Conservation (phyloP, 2,797 vertebrate species). For the Ibycter americanus region DNA sequence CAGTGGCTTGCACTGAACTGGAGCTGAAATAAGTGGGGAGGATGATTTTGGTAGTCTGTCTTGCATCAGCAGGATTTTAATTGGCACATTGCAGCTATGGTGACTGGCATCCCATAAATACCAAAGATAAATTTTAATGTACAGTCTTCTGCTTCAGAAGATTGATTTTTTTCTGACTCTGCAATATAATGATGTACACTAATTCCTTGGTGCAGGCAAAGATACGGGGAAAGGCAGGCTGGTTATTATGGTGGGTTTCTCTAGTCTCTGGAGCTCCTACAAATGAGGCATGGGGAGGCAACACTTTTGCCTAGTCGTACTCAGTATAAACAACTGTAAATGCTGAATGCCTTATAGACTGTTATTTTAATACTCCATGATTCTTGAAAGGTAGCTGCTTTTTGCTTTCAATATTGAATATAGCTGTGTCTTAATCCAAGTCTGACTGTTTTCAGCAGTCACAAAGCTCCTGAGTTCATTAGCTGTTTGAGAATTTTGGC, state of each 20-base stretch:
- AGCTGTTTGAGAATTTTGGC: neutral
- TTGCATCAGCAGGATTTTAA: conserved; percentile 71
- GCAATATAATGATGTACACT: conserved; percentile 48
- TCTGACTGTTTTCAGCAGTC: neutral
- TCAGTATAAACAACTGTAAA: neutral
- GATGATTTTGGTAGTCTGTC: conserved; percentile 48
- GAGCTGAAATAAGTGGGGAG: conserved; percentile 13
- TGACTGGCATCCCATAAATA: conserved; percentile 68
- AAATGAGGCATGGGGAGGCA: conserved; percentile 7
- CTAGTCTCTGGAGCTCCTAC: neutral
- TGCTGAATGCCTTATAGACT: neutral
- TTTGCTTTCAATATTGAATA: neutral
- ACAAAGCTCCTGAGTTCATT: neutral
- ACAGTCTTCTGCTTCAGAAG: conserved; percentile 48
- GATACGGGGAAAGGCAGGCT: neutral
- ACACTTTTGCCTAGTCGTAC: neutral
- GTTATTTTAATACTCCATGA: neutral
- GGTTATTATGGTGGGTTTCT: conserved; percentile 16
- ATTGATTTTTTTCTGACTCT: conserved; percentile 33
- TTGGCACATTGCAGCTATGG: conserved; percentile 51
- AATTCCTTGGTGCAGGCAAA: conserved; percentile 39
- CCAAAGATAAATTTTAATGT: conserved; percentile 63
- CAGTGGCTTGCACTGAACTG: conserved; percentile 30
- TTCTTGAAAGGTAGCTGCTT: neutral
- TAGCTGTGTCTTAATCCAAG: neutral